Evolutionary conservation across 1,140 invertebrate species (phyloP), one percentile per base, ranked within the genome.

Genomic region (Formica exsecta): DNA sequence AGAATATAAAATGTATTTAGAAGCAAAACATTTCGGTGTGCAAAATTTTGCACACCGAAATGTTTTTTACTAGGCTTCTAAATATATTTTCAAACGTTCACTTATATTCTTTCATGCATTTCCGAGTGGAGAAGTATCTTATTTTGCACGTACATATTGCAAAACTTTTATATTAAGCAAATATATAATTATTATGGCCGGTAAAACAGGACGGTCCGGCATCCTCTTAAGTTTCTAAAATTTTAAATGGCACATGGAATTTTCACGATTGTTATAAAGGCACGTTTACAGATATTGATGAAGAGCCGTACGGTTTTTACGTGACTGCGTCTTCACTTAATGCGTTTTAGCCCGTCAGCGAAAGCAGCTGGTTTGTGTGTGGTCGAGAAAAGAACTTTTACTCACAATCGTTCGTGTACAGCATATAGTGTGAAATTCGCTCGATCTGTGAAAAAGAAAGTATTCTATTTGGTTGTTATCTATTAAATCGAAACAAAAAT

Each of bases 341-440:
- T 70, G 77, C 41, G 73, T 54, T 76, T 73, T 59, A 51, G 11
- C 41, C 36, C 29, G 79, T 76, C 73, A 94, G 91, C 93, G 93
- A 94, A 94, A 94, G 93, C 92, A 89, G 86, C 89, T 76, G 86
- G 91, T 93, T 90, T 92, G 93, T 92, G 94, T 94, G 93, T 92
- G 91, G 85, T 89, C 87, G 85, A 92, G 88, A 89, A 80, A 54
- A 91, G 91, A 93, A 94, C 93, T 94, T 94, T 93, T 94, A 95
- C 94, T 94, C 91, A 87, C 90, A 86, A 74, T 62, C 87, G 29
- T 80, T 70, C 48, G 25, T 13, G 66, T 71, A 73, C 38, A 25
- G 3, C 25, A 41, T 22, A 44, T 22, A 5, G 38, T 32, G 79
- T 83, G 79, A 74, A 83, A 83, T 83, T 81, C 4, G 38, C 38